Base-by-base conservation (phyloP, 2,888 invertebrate genomes). In the Drosophila colorata region DNA sequence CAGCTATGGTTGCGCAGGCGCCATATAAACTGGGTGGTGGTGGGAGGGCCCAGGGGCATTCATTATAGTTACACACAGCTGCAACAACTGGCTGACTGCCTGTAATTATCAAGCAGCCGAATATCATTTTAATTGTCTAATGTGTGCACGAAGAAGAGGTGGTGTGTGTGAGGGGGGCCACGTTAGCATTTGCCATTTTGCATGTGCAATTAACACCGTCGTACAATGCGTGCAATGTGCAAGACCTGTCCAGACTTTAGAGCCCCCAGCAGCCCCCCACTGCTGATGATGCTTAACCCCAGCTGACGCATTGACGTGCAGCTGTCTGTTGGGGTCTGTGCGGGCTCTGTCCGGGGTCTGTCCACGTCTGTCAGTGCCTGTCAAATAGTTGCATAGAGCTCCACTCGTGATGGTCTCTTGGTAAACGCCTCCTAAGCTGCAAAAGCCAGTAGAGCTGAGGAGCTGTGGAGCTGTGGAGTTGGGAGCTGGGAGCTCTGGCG, bases 181-280 rank as follows among this genome's bases (percentile, higher is more conserved):
- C 44, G 53, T 23, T 75, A 71, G 70, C 85, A 78, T 80, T 80
- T 80, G 74, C 80, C 81, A 78, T 80, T 84, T 77, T 44, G 67
- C 68, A 71, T 46, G 40, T 66, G 74, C 74, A 82, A 76, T 78
- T 81, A 74, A 70, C 71, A 52, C 65, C 51, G 57, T n/a, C 59
- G 41, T 20, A 65, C 48, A 72, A 60, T 65, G 68, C 65, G 78
- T 69, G 48, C 47, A 68, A 63, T 53, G 63, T 49, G 57, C 69
- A 57, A 66, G 63, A 59, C 38, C 48, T 43, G 70, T 41, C 53
- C 49, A 41, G 48, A 16, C 38, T 8, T 37, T 28, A 48, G n/a
- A 61, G 23, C 38, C 20, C 35, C 28, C 7, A 35, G 23, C 51
- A 9, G 11, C 25, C 11, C 11, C 31, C 4, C 16, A 51, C 16